Evolutionary conservation across 2,888 invertebrate genomes (phyloP).

Genomic region (Eupeodes luniger): DNA sequence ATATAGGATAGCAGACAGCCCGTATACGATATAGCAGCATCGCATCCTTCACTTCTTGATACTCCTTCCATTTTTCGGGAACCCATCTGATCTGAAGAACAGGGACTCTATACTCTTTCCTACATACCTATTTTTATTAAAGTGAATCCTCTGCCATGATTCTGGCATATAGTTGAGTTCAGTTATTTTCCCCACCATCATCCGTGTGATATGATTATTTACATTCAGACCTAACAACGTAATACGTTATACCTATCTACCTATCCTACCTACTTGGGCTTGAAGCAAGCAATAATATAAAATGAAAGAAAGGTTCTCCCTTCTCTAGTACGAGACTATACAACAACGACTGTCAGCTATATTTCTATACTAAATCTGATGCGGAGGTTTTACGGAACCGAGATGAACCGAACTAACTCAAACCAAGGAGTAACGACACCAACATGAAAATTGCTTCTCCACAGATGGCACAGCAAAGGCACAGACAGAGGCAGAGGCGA

Average conservation of each 20-base stretch:
- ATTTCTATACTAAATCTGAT: neutral
- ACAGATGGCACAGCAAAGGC: neutral
- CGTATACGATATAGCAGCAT: neutral
- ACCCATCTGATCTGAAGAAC: no score
- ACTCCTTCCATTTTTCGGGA: constrained; percentile 51
- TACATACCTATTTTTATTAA: constrained; percentile 55
- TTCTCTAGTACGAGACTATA: neutral
- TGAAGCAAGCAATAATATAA: constrained; percentile 22
- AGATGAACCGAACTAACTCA: neutral
- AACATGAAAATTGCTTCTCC: constrained; percentile 57
- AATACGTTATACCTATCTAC: neutral
- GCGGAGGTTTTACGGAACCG: neutral
- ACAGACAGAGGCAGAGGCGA: no score
- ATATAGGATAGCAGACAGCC: neutral
- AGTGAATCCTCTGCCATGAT: constrained; percentile 54
- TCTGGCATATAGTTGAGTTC: constrained; percentile 12
- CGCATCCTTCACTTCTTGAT: constrained; percentile 42
- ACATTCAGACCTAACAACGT: constrained; percentile 60
- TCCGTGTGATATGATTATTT: constrained; percentile 53
- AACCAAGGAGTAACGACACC: neutral
- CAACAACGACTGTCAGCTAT: neutral
- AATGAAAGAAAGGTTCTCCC: constrained; percentile 38
- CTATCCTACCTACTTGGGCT: neutral
- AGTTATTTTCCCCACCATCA: constrained; percentile 9
- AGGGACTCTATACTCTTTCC: constrained; percentile 33